Base-by-base conservation (phyloP, 2,113 vertebrate species). In the Oryzias javanicus region DNA sequence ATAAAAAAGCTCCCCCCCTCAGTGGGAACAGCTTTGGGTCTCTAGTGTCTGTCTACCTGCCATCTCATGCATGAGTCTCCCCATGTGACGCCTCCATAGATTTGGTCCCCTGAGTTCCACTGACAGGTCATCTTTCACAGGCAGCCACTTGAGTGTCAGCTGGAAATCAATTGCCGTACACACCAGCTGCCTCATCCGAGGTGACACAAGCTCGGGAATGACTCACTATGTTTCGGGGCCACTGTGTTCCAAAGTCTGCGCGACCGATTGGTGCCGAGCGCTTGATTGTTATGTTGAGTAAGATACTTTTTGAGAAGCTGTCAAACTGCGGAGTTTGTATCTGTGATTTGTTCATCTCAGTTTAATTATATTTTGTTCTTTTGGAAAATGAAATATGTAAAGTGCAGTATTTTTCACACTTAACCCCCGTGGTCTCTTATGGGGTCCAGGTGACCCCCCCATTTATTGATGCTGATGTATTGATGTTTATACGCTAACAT, bases 151-250 rank as follows among this genome's bases (percentile, higher is more conserved):
- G 75, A 79, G 61, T 80, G 80, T 79, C 81, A 86, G 76, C 81
- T 85, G 81, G 82, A 90, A 89, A 90, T 89, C 87, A 86, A 87
- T 85, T 81, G 80, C 53, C 27, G 41, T 80, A 74, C 80, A 72
- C 53, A 17, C 44, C 7, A 55, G 75, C 62, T 70, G 47, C 64
- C 65, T 86, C 67, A 61, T 70, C 68, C 54, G 19, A 45, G 45
- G 66, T 76, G 71, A 79, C 80, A 79, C 46, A 6, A 17, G 44
- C 44, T 46, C 44, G 7, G 19, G n/a, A 47, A 18, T 18, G 46
- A 18, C n/a, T 70, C 59, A 42, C n/a, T 17, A 13, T 50, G 35
- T 79, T 70, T 53, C 49, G 35, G 35, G 35, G 35, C 35, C 35
- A 13, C 10, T 35, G 35, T 50, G 48, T 79, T 70, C 55, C 46